Base-by-base conservation (phyloP, 2,888 invertebrate genomes). In the Eupsilia transversa region DNA sequence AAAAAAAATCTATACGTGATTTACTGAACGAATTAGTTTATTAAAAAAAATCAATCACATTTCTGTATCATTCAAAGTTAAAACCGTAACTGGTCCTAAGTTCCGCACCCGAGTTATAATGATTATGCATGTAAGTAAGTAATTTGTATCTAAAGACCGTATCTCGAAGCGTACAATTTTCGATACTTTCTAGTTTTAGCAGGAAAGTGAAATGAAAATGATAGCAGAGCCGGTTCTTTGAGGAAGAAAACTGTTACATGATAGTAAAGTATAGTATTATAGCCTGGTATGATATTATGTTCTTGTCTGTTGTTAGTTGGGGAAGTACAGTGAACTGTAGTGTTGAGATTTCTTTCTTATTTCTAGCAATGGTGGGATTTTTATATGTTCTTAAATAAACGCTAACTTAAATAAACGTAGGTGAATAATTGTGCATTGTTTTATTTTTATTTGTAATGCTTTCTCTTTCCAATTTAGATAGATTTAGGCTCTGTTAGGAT, bases 181-280 rank as follows among this genome's bases (percentile, higher is more conserved):
- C 77, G 80, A 79, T 65, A 87, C 90, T 91, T 91, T 91, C 91
- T 86, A 88, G 82, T 88, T 85, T 83, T 84, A 71, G 66, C 76
- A 76, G 84, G 89, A 90, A 91, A 91, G 90, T 88, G 86, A 81
- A 82, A 75, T 74, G 81, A 73, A 88, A 87, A 87, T 86, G 73
- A 79, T 71, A 65, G 46, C 54, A 54, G 35, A 79, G 77, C 71
- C 61, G 61, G 75, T 80, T 70, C 54, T 71, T 64, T 49, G 73
- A 78, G 74, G 74, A 81, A 84, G 84, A 81, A 87, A 85, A 88
- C 81, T 82, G 74, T 75, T 80, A 80, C 59, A 73, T 71, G 67
- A 72, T 69, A 72, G n/a, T 65, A 67, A 59, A 68, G 41, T 70
- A 6, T 57, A 61, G 72, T 30, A 72, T 72, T 57, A 74, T 71